Percentiles rank a stretch among this genome's conserved stretches.
Evolutionary conservation across 2,113 vertebrate genomes (phyloP).

Genomic region (Phalacrocorax pelagicus): DNA sequence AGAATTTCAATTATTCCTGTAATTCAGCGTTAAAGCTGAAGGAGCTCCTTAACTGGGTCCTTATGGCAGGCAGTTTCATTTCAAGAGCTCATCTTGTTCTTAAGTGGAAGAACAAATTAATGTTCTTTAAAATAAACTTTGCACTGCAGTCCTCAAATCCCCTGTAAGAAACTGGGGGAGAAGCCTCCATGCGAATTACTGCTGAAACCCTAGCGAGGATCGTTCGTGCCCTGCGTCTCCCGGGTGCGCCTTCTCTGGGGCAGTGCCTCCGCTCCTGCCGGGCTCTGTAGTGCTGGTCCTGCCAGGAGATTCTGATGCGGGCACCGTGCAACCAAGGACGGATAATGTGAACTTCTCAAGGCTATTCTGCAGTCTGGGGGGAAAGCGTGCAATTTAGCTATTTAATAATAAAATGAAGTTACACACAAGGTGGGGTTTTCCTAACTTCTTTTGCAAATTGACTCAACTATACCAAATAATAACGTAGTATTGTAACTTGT

Average conservation of each 20-base stretch:
- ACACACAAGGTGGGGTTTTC: neutral
- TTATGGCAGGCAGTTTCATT: slow-evolving; percentile 31
- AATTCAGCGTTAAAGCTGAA: slow-evolving; percentile 50
- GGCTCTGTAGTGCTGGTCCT: rapidly evolving
- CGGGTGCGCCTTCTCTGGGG: rapidly evolving
- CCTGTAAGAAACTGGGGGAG: neutral
- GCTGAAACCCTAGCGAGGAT: neutral
- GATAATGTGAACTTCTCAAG: rapidly evolving
- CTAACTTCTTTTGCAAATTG: neutral
- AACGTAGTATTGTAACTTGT: rapidly evolving
- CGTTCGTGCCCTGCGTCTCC: rapidly evolving
- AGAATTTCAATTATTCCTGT: slow-evolving; percentile 48
- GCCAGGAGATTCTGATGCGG: neutral
- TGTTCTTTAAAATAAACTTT: slow-evolving; percentile 47
- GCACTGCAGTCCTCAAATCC: neutral
- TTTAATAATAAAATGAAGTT: neutral
- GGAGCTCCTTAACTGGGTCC: slow-evolving; percentile 36
- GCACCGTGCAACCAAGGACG: rapidly evolving
- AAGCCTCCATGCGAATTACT: neutral
- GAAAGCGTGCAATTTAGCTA: rapidly evolving
- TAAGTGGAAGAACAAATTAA: slow-evolving; percentile 51
- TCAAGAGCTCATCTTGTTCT: slow-evolving; percentile 52
- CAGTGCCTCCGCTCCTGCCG: neutral
- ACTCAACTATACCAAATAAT: neutral
- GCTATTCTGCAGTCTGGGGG: neutral